Evolutionary conservation across 2,113 vertebrate species (phyloP).

Genomic region (Ctenodactylus gundi): DNA sequence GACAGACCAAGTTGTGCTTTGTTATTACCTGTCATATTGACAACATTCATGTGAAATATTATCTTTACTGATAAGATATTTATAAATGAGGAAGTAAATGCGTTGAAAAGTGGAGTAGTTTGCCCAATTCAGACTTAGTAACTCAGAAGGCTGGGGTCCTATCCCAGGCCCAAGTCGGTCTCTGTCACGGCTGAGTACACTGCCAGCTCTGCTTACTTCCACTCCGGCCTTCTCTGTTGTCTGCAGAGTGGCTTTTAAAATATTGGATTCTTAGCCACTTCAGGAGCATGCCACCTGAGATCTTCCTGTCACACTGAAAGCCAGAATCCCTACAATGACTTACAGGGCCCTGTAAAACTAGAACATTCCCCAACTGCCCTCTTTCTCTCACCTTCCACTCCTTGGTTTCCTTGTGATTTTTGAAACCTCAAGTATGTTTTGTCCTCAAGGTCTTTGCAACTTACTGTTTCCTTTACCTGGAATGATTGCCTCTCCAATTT

Average conservation of each 20-base stretch:
- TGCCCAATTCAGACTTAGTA: not conserved
- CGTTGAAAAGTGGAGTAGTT: not conserved
- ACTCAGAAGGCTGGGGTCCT: not conserved
- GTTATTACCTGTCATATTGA: not conserved
- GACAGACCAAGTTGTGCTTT: not conserved
- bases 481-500: too few relatives aligned
- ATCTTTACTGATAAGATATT: not conserved
- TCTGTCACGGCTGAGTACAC: not conserved
- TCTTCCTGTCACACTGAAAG: not conserved
- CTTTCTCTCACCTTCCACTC: not conserved
- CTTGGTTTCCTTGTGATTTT: not conserved
- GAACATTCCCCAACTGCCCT: not conserved
- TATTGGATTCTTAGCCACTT: not conserved
- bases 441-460: not conserved
- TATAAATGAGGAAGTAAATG: not conserved
- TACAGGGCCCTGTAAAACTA: not conserved
- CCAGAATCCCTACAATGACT: not conserved
- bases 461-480: not conserved
- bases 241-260: not conserved
- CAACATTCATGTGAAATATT: not conserved
- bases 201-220: not conserved
- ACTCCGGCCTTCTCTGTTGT: not conserved
- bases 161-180: accelerated
- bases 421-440: not conserved
- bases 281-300: not conserved